phyloP scores from a whole-genome alignment of 2,113 vertebrate genomes.

The Apeltes quadracus region DNA sequence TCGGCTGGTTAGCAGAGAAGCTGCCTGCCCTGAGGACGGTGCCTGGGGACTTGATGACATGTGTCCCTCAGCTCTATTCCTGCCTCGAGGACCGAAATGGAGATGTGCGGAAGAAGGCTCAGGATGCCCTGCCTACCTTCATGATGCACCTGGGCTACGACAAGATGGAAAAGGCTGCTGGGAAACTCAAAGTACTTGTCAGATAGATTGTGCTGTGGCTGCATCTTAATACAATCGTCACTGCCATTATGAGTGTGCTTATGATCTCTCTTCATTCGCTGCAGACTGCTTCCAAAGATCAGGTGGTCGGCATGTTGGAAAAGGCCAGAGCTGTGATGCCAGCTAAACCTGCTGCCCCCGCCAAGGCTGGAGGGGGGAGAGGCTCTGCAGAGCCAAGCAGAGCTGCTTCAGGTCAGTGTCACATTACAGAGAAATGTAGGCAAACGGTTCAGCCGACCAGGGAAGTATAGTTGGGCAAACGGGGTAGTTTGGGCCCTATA shows the following conservation, averaged over 20 bases:
- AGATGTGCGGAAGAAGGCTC: slow-evolving; percentile 96
- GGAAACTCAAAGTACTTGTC: slow-evolving; percentile 90
- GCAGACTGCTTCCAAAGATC: slow-evolving; percentile 96
- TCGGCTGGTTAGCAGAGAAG: slow-evolving; percentile 95
- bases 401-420: slow-evolving; percentile 81
- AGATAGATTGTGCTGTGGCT: neutral
- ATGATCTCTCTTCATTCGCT: slow-evolving; percentile 20
- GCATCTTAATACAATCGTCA: neutral
- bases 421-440: no score
- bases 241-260: neutral
- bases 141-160: slow-evolving; percentile 99
- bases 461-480: no score
- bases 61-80: slow-evolving; percentile 88
- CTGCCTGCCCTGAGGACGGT: slow-evolving; percentile 87
- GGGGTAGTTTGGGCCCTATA: no score
- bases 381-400: slow-evolving; percentile 72
- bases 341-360: slow-evolving; percentile 86
- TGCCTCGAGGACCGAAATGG: slow-evolving; percentile 97
- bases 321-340: slow-evolving; percentile 95
- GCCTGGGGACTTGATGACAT: slow-evolving; percentile 88
- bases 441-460: no score
- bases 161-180: slow-evolving; percentile 93
- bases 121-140: slow-evolving; percentile 93
- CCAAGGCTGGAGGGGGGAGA: slow-evolving; percentile 82
- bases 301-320: slow-evolving; percentile 91